phyloP scores from a whole-genome alignment of 2,888 invertebrate genomes.

The Drosophila tripunctata region DNA sequence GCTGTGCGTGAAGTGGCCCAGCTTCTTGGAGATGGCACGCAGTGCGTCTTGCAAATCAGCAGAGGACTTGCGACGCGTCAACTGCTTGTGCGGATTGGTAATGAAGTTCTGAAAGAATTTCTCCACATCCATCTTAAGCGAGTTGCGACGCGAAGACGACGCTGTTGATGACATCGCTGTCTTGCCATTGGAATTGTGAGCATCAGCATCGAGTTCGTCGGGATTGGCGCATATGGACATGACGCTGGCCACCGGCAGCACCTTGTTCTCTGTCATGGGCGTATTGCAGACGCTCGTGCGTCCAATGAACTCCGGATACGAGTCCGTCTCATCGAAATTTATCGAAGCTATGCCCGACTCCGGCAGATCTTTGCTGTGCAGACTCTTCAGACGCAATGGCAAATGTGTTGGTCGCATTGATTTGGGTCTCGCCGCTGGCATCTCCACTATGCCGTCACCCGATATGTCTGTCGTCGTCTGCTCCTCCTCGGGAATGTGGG shows the following conservation, averaged over 20 bases:
- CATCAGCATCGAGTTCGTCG: constrained; percentile 82
- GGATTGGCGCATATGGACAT: constrained; percentile 90
- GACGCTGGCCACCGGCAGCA: constrained; percentile 90
- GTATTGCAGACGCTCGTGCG: constrained; percentile 92
- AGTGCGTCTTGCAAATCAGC: constrained; percentile 88
- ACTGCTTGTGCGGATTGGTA: constrained; percentile 78
- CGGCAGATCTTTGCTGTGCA: constrained; percentile 82
- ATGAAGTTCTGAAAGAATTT: constrained; percentile 83
- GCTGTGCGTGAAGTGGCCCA: constrained; percentile 86
- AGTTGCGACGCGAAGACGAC: constrained; percentile 63
- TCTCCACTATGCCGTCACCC: constrained; percentile 6
- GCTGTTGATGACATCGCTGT: constrained; percentile 19
- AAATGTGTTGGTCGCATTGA: constrained; percentile 86
- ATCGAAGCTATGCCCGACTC: constrained; percentile 84
- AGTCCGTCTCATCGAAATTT: constrained; percentile 86
- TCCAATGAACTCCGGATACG: constrained; percentile 87
- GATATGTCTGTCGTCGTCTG: constrained; percentile 23
- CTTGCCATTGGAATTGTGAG: constrained; percentile 64
- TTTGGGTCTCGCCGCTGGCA: constrained; percentile 64
- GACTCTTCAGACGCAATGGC: constrained; percentile 86
- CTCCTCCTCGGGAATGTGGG: constrained; percentile 91
- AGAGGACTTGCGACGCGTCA: constrained; percentile 85
- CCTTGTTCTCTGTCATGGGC: constrained; percentile 91
- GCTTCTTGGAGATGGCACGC: constrained; percentile 86
- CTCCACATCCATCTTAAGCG: constrained; percentile 82